Conservation (phyloP, 2,113 vertebrate genomes). For the Chaenocephalus aceratus region DNA sequence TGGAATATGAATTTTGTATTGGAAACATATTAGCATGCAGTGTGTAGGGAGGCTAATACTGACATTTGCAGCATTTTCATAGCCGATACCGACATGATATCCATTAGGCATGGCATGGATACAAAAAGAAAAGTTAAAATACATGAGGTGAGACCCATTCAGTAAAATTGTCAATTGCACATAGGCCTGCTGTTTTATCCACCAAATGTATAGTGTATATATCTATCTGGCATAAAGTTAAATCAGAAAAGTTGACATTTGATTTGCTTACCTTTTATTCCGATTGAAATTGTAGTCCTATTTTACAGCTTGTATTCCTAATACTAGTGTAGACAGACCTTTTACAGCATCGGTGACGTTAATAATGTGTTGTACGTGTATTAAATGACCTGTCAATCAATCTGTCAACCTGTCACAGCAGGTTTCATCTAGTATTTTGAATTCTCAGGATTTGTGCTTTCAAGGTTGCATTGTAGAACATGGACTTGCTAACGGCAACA, state of each 20-base stretch:
- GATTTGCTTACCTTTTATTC: neutral
- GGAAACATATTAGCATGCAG: neutral
- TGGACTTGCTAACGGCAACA: conserved; percentile 11
- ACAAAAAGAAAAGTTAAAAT: neutral
- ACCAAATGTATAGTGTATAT: neutral
- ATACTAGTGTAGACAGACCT: neutral
- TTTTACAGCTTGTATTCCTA: neutral
- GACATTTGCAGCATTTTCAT: conserved; percentile 1
- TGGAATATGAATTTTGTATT: neutral
- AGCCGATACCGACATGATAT: too few relatives aligned
- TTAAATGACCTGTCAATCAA: conserved; percentile 10
- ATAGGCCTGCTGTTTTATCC: too few relatives aligned
- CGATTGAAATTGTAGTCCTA: neutral
- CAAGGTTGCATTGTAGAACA: neutral
- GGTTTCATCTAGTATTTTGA: neutral
- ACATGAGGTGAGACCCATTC: neutral
- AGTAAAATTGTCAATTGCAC: neutral
- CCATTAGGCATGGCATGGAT: neutral
- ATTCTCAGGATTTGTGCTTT: neutral
- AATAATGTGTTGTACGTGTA: neutral
- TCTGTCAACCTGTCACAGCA: conserved; percentile 3
- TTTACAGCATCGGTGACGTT: neutral
- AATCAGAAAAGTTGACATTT: neutral
- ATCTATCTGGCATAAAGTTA: neutral
- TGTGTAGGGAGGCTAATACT: neutral